Evolutionary conservation across 2,888 invertebrate species (phyloP), one percentile per base, ranked within the genome.

Genomic region (Scotopteryx bipunctaria): DNA sequence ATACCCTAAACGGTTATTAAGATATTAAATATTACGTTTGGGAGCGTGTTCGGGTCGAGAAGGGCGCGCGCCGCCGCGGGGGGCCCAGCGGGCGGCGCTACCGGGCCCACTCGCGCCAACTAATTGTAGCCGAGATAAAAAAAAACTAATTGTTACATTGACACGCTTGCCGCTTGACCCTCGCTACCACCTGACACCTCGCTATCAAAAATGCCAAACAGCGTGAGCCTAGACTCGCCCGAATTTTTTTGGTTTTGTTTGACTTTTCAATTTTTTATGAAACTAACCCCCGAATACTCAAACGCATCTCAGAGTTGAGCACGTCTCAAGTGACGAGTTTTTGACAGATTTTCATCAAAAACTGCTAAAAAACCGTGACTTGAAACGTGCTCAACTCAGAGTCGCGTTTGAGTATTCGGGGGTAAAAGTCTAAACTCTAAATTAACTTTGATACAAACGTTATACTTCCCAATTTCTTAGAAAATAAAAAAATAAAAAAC

Each of bases 1-100:
- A 77, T 73, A 72, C 81, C 76, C 81, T 81, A 81, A 88, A 78
- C 74, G 77, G 81, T 84, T 87, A 89, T 89, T 87, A 87, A 85
- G 88, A 84, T 88, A 87, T 88, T 86, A 88, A 80, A 85, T 84
- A 86, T 83, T 76, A 66, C 66, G 73, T 67, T 71, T 66, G 61
- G 60, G 61, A 67, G 62, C 53, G 63, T 55, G 55, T 47, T 35
- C 15, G 52, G 52, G 58, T 66, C 37, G 71, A 63, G 65, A 59
- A 63, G 63, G 72, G 74, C 78, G 78, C 79, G 77, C 70, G 74
- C 54, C 86, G 54, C 83, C 55, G 67, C 85, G 73, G 88, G 88
- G 78, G 74, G 73, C 84, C 55, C 85, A 81, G 85, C 86, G 77
- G 87, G 86, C 67, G 76, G 75, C 59, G 85, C 88, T 87, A 87